Percentiles rank a stretch among this genome's conserved stretches.
Conservation (phyloP, 2,888 invertebrate species). For the Tetanocera ferruginea region DNA sequence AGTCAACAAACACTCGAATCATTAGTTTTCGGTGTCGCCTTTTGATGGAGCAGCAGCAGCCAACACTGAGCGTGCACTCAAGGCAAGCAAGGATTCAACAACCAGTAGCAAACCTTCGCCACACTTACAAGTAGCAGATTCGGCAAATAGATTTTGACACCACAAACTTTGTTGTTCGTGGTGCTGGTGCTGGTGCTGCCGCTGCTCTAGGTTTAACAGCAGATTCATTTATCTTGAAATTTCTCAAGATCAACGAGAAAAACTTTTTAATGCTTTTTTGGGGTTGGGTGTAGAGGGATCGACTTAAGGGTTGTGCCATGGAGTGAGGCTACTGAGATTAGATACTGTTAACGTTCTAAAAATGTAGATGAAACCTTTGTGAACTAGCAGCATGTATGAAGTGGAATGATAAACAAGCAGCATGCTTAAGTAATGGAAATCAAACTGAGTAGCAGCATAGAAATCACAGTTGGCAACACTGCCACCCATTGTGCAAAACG, state of each 20-base stretch:
- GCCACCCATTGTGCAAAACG: conserved; percentile 2
- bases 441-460: conserved; percentile 3
- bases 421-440: conserved; percentile 5
- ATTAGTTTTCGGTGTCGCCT: conserved; percentile 46
- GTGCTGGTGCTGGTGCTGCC: conserved; percentile 25
- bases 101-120: not conserved
- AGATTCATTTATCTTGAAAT: conserved; percentile 47
- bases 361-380: conserved; percentile 38
- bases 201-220: conserved; percentile 6
- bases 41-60: conserved; percentile 16
- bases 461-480: not conserved
- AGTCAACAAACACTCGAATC: conserved; percentile 49
- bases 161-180: conserved; percentile 36
- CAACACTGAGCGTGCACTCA: conserved; percentile 22
- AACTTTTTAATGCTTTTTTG: conserved; percentile 20
- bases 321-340: conserved; percentile 26
- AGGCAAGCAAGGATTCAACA: conserved; percentile 26
- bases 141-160: conserved; percentile 49
- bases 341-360: conserved; percentile 26
- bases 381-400: conserved; percentile 19
- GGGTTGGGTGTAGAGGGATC: not conserved
- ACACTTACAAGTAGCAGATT: conserved; percentile 37
- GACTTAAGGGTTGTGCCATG: not conserved
- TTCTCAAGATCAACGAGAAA: conserved; percentile 37
- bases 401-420: conserved; percentile 1